Evolutionary conservation across 2,888 invertebrate species (phyloP).

Genomic region (Lasius fuliginosus): DNA sequence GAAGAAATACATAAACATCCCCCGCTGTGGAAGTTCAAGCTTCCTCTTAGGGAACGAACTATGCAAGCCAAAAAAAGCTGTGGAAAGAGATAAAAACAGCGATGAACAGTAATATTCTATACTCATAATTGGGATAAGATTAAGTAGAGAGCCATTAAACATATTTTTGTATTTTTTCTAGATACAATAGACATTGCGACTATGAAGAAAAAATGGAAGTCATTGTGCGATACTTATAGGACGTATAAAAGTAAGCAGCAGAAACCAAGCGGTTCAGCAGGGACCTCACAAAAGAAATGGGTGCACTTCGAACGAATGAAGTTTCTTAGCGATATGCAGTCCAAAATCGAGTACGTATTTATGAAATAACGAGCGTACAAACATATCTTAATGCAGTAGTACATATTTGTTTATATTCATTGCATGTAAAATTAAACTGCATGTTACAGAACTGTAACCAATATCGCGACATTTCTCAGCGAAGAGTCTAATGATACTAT

Average conservation of each 20-base stretch:
- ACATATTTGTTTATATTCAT: background rate
- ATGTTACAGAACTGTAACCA: too few species aligned
- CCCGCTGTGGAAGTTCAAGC: background rate
- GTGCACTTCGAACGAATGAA: background rate
- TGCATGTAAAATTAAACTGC: too few species aligned
- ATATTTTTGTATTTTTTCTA: background rate
- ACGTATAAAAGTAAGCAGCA: background rate
- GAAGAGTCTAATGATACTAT: too few species aligned
- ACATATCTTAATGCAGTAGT: background rate
- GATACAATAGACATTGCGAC: background rate
- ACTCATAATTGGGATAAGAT: background rate
- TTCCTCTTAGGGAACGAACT: background rate
- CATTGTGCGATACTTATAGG: background rate
- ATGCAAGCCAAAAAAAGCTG: background rate
- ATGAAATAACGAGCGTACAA: background rate
- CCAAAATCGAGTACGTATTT: background rate
- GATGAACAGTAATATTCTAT: background rate
- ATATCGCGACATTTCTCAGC: too few species aligned
- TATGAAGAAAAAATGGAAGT: background rate
- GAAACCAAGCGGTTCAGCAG: background rate
- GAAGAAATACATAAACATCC: background rate
- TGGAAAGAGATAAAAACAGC: background rate
- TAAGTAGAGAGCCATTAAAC: background rate
- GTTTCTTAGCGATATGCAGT: background rate
- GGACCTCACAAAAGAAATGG: background rate